Percentiles rank a stretch among this genome's conserved stretches.
Evolutionary conservation across 2,888 invertebrate species (phyloP).

Genomic region (Mechanitis mazaeus): DNA sequence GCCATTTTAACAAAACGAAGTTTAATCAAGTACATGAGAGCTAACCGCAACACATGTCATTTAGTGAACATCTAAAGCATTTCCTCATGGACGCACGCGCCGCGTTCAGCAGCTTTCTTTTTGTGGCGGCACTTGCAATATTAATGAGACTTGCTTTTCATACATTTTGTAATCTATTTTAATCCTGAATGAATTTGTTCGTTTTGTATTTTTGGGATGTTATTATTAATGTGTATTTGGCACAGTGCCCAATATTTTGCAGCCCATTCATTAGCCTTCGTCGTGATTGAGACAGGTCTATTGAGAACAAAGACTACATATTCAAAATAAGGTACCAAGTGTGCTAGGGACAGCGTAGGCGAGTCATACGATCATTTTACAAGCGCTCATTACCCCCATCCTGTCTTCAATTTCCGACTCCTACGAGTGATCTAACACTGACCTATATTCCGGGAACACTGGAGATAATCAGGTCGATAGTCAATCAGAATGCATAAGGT

Average conservation of each 20-base stretch:
- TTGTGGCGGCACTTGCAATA: conserved; percentile 39
- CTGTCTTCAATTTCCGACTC: conserved; percentile 49
- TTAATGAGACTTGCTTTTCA: conserved; percentile 36
- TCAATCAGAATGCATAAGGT: conserved; percentile 49
- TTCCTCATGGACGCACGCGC: conserved; percentile 57
- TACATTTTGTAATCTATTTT: conserved; percentile 21
- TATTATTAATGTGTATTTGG: conserved; percentile 5
- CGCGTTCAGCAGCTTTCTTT: conserved; percentile 38
- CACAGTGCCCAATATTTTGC: background rate
- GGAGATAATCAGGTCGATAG: conserved; percentile 53
- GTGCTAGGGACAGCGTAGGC: conserved; percentile 30
- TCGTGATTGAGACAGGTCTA: background rate
- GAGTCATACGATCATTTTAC: conserved; percentile 36
- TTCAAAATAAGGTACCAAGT: conserved; percentile 16
- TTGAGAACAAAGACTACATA: conserved; percentile 8
- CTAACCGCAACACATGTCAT: conserved; percentile 29
- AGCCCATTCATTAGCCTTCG: background rate
- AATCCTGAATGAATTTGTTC: conserved; percentile 16
- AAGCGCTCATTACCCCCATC: conserved; percentile 57
- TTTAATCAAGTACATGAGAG: background rate
- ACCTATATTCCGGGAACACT: conserved; percentile 55
- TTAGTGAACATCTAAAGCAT: conserved; percentile 48
- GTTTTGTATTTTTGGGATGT: conserved; percentile 17
- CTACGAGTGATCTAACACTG: conserved; percentile 52
- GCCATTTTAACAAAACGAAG: background rate